Conservation (phyloP, 2,888 invertebrate species). For the Cotesia congregata region DNA sequence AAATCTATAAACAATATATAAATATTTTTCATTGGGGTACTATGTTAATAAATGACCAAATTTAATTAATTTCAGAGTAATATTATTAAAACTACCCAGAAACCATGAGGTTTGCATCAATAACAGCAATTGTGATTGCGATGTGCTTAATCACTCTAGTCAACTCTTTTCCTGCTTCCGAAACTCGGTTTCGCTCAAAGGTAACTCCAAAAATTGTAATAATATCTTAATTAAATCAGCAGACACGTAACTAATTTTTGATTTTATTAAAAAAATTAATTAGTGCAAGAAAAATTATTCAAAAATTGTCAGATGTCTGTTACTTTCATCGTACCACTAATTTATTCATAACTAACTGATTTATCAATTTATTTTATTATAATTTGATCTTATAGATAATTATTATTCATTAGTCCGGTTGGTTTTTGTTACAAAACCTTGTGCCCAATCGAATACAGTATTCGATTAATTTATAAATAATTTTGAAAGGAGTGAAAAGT, state of each 20-base stretch:
- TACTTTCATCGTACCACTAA: too few relatives aligned
- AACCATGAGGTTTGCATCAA: slow-evolving; percentile 57
- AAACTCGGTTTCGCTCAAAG: slow-evolving; percentile 61
- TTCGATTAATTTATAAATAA: neutral
- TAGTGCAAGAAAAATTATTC: too few relatives aligned
- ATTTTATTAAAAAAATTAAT: too few relatives aligned
- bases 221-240: too few relatives aligned
- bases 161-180: slow-evolving; percentile 60
- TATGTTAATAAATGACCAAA: neutral
- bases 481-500: neutral
- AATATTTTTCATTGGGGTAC: too few relatives aligned
- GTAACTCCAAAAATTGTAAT: slow-evolving; percentile 47
- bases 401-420: slow-evolving; percentile 22
- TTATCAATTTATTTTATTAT: too few relatives aligned
- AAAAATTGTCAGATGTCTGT: too few relatives aligned
- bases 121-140: slow-evolving; percentile 55
- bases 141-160: slow-evolving; percentile 60
- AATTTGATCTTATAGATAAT: slow-evolving; percentile 34
- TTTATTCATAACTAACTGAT: too few relatives aligned
- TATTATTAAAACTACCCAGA: slow-evolving; percentile 31
- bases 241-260: too few relatives aligned
- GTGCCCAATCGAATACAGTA: neutral
- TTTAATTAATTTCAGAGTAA: slow-evolving; percentile 18
- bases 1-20: too few relatives aligned
- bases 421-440: slow-evolving; percentile 14